These are phyloP conservation scores for Aphelenchoides besseyi DNA, from an alignment of 1,140 invertebrate genomes.

Conservation along the genomic window DNA sequence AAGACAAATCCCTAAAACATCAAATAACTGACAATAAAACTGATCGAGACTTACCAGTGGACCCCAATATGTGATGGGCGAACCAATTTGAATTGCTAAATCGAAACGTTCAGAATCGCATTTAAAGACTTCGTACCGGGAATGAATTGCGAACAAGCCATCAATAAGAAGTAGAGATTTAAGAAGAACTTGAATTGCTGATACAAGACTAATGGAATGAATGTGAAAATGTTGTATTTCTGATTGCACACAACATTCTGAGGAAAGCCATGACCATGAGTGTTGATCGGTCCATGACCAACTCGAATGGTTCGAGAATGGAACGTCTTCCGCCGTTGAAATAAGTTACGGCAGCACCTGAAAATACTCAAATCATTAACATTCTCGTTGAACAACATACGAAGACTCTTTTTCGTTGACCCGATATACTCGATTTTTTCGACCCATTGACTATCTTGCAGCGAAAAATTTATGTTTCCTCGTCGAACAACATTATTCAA, in stretches of 20 bases:
- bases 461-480: too few species aligned
- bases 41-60: background rate
- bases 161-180: slow-evolving; percentile 94
- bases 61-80: slow-evolving; percentile 10
- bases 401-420: background rate
- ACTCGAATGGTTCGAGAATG: slow-evolving; percentile 66
- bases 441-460: slow-evolving; percentile 18
- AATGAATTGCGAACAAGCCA: slow-evolving; percentile 96
- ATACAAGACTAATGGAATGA: slow-evolving; percentile 91
- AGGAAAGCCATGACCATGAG: slow-evolving; percentile 73
- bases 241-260: slow-evolving; percentile 95
- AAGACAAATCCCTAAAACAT: slow-evolving; percentile 92
- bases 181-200: slow-evolving; percentile 99
- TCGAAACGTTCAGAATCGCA: too few species aligned
- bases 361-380: slow-evolving; percentile 31
- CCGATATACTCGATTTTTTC: background rate
- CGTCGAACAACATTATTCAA: too few species aligned
- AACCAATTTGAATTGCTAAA: background rate
- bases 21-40: slow-evolving; percentile 5
- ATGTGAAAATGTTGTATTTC: slow-evolving; percentile 97
- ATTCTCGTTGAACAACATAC: slow-evolving; percentile 18
- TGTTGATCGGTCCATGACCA: slow-evolving; percentile 63
- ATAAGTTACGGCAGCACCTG: slow-evolving; percentile 52
- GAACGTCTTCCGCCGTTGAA: slow-evolving; percentile 46
- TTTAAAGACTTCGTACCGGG: slow-evolving; percentile 84